Percentiles rank a stretch among this genome's conserved stretches.
Evolutionary conservation across 2,888 invertebrate species (phyloP).

Genomic region (Philereme transversata): DNA sequence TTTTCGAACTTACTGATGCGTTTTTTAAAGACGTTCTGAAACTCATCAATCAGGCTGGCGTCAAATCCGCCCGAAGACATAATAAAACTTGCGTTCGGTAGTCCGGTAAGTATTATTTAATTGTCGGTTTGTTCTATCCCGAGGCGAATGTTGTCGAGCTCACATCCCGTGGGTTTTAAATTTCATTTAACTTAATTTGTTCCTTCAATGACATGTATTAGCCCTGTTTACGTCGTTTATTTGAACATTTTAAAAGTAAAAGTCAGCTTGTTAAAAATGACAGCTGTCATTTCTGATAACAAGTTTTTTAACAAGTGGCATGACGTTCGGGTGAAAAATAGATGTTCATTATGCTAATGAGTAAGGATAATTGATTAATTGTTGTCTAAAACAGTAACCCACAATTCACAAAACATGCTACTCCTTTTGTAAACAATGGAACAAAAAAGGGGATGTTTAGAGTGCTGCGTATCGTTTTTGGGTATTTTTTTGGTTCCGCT

Average conservation of each 20-base stretch:
- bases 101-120: slow-evolving; percentile 80
- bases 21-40: slow-evolving; percentile 42
- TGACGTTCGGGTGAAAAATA: slow-evolving; percentile 7
- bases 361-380: slow-evolving; percentile 32
- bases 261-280: slow-evolving; percentile 26
- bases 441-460: slow-evolving; percentile 80
- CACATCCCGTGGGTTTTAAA: slow-evolving; percentile 51
- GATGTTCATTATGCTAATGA: slow-evolving; percentile 3
- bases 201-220: slow-evolving; percentile 45
- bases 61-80: slow-evolving; percentile 75
- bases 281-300: slow-evolving; percentile 34
- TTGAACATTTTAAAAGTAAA: slow-evolving; percentile 31
- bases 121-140: slow-evolving; percentile 72
- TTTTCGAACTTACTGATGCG: slow-evolving; percentile 29
- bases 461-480: slow-evolving; percentile 71
- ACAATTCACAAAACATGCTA: slow-evolving; percentile 66
- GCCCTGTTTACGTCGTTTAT: slow-evolving; percentile 32
- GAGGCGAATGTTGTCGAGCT: slow-evolving; percentile 55
- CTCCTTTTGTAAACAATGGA: slow-evolving; percentile 75
- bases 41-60: slow-evolving; percentile 74
- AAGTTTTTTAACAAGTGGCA: slow-evolving; percentile 22
- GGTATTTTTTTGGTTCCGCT: slow-evolving; percentile 74
- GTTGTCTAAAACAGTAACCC: slow-evolving; percentile 55
- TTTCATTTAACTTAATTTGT: slow-evolving; percentile 52
- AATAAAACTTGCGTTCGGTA: slow-evolving; percentile 77